Evolutionary conservation across 53 echinoderm and acorn worm species (phyloP).

Genomic region (Actinopyga echinites): DNA sequence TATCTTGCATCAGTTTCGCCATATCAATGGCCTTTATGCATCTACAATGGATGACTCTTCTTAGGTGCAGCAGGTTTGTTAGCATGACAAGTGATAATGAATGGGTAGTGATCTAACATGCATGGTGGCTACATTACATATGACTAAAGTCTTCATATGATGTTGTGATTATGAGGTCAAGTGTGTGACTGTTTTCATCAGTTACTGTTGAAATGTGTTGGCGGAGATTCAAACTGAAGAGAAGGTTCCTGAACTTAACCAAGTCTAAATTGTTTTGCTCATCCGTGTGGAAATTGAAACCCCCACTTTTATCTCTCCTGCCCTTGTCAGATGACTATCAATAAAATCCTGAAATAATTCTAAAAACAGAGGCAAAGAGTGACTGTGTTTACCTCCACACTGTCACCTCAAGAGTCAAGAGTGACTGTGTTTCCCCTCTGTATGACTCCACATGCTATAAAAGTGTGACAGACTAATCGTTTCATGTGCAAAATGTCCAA

Average conservation of each 20-base stretch:
- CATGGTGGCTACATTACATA: background rate
- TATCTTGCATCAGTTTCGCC: background rate
- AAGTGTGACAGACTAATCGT: too few relatives aligned
- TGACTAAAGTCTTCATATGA: constrained; percentile 2
- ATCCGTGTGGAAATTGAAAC: constrained; percentile 27
- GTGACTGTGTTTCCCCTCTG: too few relatives aligned
- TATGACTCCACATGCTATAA: too few relatives aligned
- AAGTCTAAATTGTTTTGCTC: constrained; percentile 1
- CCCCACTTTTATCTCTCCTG: background rate
- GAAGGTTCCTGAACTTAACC: constrained; percentile 28
- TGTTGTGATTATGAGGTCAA: constrained; percentile 26
- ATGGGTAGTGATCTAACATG: constrained; percentile 15
- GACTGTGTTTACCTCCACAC: too few relatives aligned
- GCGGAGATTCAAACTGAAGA: constrained; percentile 1
- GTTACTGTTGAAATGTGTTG: constrained; percentile 8
- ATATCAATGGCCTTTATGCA: background rate
- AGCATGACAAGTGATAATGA: constrained; percentile 8
- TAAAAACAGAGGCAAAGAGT: constrained; percentile 6
- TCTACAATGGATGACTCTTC: background rate
- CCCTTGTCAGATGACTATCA: background rate
- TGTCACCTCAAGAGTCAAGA: too few relatives aligned
- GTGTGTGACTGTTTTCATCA: background rate
- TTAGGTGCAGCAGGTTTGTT: constrained; percentile 1
- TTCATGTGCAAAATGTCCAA: too few relatives aligned
- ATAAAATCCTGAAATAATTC: constrained; percentile 26